phyloP scores from a whole-genome alignment of 1,140 invertebrate species.

The Luehdorfia chinensis region DNA sequence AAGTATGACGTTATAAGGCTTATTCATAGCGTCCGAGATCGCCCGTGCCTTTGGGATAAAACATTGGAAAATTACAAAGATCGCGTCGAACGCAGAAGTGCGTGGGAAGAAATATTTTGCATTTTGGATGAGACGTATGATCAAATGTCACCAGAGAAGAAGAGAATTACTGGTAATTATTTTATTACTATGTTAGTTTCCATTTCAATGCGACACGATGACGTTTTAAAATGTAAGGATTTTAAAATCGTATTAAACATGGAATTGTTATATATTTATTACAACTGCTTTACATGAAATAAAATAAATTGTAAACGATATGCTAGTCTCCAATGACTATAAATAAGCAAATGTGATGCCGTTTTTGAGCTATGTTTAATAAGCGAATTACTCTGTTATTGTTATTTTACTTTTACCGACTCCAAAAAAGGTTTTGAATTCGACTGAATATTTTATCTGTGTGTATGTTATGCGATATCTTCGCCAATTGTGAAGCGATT shows the following conservation, averaged over 20 bases:
- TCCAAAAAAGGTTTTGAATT: no score
- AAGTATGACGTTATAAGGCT: slow-evolving; percentile 57
- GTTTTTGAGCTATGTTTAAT: no score
- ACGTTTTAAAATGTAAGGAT: neutral
- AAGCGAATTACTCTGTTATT: no score
- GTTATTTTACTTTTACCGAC: no score
- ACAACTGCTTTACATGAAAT: neutral
- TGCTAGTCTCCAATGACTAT: no score
- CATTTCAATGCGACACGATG: slow-evolving; percentile 12
- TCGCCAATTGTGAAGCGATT: no score
- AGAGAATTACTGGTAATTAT: slow-evolving; percentile 41
- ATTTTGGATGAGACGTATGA: slow-evolving; percentile 51
- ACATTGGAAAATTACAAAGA: slow-evolving; percentile 60
- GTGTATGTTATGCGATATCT: no score
- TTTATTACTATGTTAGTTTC: slow-evolving; percentile 2
- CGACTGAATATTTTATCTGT: no score
- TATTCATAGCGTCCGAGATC: slow-evolving; percentile 41
- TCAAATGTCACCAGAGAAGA: slow-evolving; percentile 44
- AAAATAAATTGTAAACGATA: no score
- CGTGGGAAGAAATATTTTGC: slow-evolving; percentile 62
- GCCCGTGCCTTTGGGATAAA: slow-evolving; percentile 64
- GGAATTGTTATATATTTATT: no score
- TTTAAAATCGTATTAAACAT: no score
- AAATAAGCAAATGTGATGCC: no score
- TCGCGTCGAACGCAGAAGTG: slow-evolving; percentile 43